A percentile compares a stretch with the other conserved stretches of the same genome.
Conservation (phyloP, 37 sponge, comb jelly and placozoan species). For the Beroe forskalii region DNA sequence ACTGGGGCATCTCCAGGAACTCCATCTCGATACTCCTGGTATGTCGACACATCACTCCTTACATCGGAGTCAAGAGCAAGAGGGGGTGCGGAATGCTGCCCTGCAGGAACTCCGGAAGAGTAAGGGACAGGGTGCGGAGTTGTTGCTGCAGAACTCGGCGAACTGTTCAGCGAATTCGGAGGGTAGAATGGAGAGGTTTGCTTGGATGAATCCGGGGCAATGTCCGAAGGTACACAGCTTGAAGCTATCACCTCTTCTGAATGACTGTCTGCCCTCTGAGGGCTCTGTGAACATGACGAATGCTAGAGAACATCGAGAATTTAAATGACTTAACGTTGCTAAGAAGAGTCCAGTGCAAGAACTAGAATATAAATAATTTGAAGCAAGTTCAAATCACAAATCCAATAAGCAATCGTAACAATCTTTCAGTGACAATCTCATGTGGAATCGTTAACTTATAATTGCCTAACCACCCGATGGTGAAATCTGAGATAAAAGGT, state of each 20-base stretch:
- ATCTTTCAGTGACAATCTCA: too few species aligned
- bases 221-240: conserved; percentile 68
- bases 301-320: too few species aligned
- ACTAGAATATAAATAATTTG: too few species aligned
- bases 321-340: too few species aligned
- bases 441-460: too few species aligned
- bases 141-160: conserved; percentile 73
- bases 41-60: conserved; percentile 78
- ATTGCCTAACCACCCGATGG: too few species aligned
- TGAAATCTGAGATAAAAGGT: too few species aligned
- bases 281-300: neutral
- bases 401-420: too few species aligned
- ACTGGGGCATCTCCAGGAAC: conserved; percentile 57
- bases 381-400: too few species aligned
- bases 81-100: conserved; percentile 74
- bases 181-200: conserved; percentile 75
- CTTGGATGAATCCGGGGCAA: conserved; percentile 71
- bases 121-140: conserved; percentile 73
- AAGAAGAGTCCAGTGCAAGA: too few species aligned
- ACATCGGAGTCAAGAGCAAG: conserved; percentile 79
- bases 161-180: conserved; percentile 73
- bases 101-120: conserved; percentile 74
- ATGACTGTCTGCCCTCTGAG: neutral
- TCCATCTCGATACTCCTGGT: conserved; percentile 70
- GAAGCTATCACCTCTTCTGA: neutral